Percentiles rank a stretch among this genome's conserved stretches.
These are phyloP conservation scores for Eulimnadia texana DNA, from an alignment of 1,140 invertebrate genomes.

Conservation along the genomic window DNA sequence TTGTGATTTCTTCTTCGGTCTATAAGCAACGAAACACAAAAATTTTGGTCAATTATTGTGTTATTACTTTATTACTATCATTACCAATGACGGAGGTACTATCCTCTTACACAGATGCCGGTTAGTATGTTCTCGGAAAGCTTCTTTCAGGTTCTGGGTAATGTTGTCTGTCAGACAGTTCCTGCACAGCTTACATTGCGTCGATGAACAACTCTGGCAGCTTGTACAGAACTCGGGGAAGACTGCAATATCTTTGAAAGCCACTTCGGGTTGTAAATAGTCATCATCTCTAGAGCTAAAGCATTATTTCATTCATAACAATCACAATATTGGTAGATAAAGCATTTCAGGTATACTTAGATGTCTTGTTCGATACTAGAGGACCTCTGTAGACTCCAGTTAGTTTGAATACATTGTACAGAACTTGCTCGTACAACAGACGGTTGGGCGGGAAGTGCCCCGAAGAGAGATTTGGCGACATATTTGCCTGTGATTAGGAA, in stretches of 20 bases:
- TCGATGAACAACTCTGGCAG: constrained; percentile 42
- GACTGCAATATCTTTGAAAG: constrained; percentile 64
- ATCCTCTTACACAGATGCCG: constrained; percentile 61
- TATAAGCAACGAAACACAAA: constrained; percentile 26
- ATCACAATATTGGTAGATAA: no score
- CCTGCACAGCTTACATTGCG: constrained; percentile 60
- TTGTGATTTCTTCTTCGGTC: constrained; percentile 29
- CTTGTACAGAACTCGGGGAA: constrained; percentile 51
- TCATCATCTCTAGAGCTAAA: constrained; percentile 32
- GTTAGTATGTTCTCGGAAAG: constrained; percentile 61
- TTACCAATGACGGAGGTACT: constrained; percentile 61
- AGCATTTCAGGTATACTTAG: constrained; percentile 6
- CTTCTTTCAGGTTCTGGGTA: constrained; percentile 41
- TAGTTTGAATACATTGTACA: constrained; percentile 69
- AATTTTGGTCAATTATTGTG: constrained; percentile 9
- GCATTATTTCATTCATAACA: no score
- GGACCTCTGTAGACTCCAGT: constrained; percentile 53
- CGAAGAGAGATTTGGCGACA: constrained; percentile 93
- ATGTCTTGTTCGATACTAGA: constrained; percentile 14
- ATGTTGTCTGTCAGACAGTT: constrained; percentile 52
- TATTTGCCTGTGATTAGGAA: constrained; percentile 54
- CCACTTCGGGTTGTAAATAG: constrained; percentile 36
- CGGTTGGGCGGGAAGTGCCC: constrained; percentile 78
- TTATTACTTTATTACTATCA: no score
- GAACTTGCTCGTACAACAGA: constrained; percentile 79